Evolutionary conservation across 2,888 invertebrate species (phyloP).

Genomic region (Flexamia atlantica): DNA sequence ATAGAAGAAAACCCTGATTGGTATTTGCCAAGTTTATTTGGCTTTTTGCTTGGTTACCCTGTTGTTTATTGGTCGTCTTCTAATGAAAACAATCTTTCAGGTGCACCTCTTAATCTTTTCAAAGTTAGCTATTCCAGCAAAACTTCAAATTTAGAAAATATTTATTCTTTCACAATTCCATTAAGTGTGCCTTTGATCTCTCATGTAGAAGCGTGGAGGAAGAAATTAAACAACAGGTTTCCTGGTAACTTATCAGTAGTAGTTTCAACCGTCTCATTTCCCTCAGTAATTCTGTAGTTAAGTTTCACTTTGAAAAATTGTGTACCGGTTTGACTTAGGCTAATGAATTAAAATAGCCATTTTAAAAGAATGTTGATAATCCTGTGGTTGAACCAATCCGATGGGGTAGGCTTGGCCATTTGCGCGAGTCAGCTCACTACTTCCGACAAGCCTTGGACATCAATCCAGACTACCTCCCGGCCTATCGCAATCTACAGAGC

Average conservation of each 20-base stretch:
- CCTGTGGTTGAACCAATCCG: background rate
- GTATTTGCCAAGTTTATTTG: slow-evolving; percentile 72
- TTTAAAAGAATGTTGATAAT: background rate
- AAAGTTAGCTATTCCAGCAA: slow-evolving; percentile 50
- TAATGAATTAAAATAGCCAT: background rate
- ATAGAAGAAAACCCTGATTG: slow-evolving; percentile 62
- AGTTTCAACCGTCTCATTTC: background rate
- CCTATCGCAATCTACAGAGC: slow-evolving; percentile 83
- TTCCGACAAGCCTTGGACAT: slow-evolving; percentile 77
- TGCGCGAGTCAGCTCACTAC: slow-evolving; percentile 78
- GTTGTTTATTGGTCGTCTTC: slow-evolving; percentile 71
- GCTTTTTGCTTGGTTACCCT: slow-evolving; percentile 72
- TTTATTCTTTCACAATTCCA: slow-evolving; percentile 60
- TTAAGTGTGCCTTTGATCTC: background rate
- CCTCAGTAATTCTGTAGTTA: slow-evolving; percentile 13
- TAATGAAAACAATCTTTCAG: slow-evolving; percentile 33
- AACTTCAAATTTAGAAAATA: slow-evolving; percentile 29
- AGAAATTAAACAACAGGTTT: slow-evolving; percentile 10
- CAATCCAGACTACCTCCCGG: slow-evolving; percentile 77
- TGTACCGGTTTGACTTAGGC: slow-evolving; percentile 69
- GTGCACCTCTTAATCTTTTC: slow-evolving; percentile 28
- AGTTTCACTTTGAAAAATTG: slow-evolving; percentile 5
- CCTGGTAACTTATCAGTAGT: background rate
- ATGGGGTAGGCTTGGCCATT: slow-evolving; percentile 76
- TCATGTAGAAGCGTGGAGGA: slow-evolving; percentile 53